Conservation (phyloP, 2,888 invertebrate genomes). For the Euplexia lucipara region DNA sequence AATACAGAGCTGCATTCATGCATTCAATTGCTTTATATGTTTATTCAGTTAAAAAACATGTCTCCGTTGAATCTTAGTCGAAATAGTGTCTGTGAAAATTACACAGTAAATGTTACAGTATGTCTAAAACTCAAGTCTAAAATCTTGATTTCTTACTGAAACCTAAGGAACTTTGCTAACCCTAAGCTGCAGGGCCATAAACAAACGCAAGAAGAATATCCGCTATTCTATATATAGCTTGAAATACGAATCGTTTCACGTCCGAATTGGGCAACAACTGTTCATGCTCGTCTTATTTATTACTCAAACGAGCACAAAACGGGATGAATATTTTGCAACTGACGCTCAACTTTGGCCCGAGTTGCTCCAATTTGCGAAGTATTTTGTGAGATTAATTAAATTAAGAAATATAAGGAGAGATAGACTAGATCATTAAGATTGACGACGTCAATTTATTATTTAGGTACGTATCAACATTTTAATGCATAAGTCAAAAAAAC, state of each 20-base stretch:
- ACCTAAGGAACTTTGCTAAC: background rate
- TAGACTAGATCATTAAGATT: background rate
- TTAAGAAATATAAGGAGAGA: constrained; percentile 1
- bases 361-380: constrained; percentile 17
- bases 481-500: too few species aligned
- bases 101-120: too few species aligned
- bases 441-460: too few species aligned
- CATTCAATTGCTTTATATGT: too few species aligned
- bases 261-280: constrained; percentile 47
- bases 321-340: constrained; percentile 55
- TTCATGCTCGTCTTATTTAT: constrained; percentile 51
- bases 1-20: too few species aligned
- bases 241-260: constrained; percentile 47
- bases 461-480: too few species aligned
- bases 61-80: too few species aligned
- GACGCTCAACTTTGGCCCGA: constrained; percentile 55
- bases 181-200: background rate
- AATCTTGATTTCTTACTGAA: background rate
- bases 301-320: constrained; percentile 54
- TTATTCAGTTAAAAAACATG: too few species aligned
- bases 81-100: too few species aligned
- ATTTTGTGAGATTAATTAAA: constrained; percentile 31
- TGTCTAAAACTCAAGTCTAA: too few species aligned
- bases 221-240: background rate
- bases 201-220: constrained; percentile 5